Evolutionary conservation across 2,797 vertebrate genomes (phyloP).

Genomic region (Lepilemur septentrionalis): DNA sequence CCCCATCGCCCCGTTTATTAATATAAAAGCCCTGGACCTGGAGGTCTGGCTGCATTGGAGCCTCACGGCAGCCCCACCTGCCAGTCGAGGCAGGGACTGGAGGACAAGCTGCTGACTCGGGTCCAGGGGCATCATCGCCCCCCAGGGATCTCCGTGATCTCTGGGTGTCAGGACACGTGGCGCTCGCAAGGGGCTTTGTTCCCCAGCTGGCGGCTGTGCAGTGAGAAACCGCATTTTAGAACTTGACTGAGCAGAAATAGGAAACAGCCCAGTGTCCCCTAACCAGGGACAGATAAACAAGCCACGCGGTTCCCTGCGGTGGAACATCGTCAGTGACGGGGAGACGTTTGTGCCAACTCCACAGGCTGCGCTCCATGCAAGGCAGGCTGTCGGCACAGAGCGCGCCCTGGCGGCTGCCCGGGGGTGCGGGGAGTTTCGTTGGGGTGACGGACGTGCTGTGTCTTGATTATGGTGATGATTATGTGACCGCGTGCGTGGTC

Average conservation of each 20-base stretch:
- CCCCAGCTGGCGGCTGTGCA: background rate
- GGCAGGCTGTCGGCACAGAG: background rate
- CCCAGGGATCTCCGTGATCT: rapidly evolving
- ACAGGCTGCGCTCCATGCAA: too few relatives aligned
- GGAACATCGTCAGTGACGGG: rapidly evolving
- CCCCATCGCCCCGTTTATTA: background rate
- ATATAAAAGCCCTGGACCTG: background rate
- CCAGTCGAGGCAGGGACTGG: background rate
- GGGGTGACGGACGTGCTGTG: rapidly evolving
- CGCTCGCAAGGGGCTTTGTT: background rate
- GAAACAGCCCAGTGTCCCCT: background rate
- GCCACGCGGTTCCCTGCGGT: rapidly evolving
- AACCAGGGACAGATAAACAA: rapidly evolving
- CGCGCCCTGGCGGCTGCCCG: rapidly evolving
- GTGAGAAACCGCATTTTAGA: background rate
- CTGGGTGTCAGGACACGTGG: rapidly evolving
- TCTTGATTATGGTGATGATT: rapidly evolving
- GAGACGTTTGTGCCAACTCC: rapidly evolving
- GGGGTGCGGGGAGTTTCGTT: background rate
- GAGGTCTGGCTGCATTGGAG: rapidly evolving
- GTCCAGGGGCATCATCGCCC: rapidly evolving
- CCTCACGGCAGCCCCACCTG: rapidly evolving
- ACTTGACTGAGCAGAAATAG: background rate
- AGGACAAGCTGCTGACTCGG: rapidly evolving
- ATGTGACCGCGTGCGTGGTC: rapidly evolving